Percentiles rank a stretch among this genome's conserved stretches.
These are phyloP conservation scores for Tauraco hartlaubi DNA, from an alignment of 2,797 vertebrate species.

Conservation along the genomic window DNA sequence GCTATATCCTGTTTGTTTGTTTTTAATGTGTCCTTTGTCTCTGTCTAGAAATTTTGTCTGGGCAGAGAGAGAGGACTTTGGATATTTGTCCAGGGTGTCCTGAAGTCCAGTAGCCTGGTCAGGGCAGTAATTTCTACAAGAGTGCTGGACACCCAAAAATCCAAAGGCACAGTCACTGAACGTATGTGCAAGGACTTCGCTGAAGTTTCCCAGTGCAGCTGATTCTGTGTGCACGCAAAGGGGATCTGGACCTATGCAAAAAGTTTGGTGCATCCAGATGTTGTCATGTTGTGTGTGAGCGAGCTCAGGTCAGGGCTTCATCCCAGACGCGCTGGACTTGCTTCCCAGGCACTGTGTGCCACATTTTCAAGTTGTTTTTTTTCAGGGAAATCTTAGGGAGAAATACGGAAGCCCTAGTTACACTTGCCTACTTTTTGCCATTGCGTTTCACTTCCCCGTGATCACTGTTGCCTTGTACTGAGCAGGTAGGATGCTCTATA, in stretches of 20 bases:
- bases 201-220: neutral
- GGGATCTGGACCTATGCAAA: neutral
- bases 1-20: neutral
- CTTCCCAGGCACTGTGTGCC: neutral
- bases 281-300: rapidly evolving
- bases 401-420: neutral
- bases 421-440: neutral
- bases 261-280: neutral
- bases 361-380: neutral
- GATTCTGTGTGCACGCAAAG: neutral
- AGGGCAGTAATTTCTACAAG: neutral
- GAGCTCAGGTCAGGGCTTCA: neutral
- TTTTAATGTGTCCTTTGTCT: neutral
- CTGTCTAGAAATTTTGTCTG: neutral
- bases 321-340: rapidly evolving
- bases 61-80: neutral
- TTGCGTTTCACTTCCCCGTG: neutral
- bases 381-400: neutral
- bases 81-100: neutral
- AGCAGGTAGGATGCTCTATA: neutral
- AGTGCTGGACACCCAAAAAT: neutral
- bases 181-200: neutral
- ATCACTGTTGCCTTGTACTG: neutral
- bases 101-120: neutral
- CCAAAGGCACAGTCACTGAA: neutral